Base-by-base conservation (phyloP, 1,140 invertebrate species). In the Leptonema lineaticorne region DNA sequence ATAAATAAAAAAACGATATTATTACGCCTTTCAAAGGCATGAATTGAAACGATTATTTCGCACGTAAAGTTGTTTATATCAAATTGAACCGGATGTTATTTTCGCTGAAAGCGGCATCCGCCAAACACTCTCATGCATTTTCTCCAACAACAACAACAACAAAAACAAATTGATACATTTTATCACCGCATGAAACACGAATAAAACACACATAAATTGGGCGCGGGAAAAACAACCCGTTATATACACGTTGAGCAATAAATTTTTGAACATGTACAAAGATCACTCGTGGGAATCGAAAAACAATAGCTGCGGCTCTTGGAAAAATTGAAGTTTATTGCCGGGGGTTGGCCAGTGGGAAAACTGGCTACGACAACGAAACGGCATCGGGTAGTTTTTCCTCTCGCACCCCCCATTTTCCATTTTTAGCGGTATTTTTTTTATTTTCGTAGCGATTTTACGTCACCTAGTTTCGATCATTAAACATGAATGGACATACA, bases 321-420 rank as follows among this genome's bases (percentile, higher is more conserved):
- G 68, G 64, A 72, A 72, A 71, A 72, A 72, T 67, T 69, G 70
- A 67, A 69, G 63, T 72, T 72, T 72, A 72, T 69, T 69, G 67
- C 68, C 16, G 22, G 29, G 48, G 48, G n/a, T n/a, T n/a, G 2
- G 37, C 3, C 37, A 41, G 2, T 11, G 37, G 16, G 9, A 11
- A 5, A 33, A 41, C 2, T 16, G 37, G 37, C 11, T 41, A 3
- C 37, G 37, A 11, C n/a, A 11, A 41, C 37, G 16, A 41, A 14
- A 41, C 37, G 16, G 9, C 2, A 2, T 16, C 37, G 37, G n/a
- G n/a, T n/a, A n/a, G n/a, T n/a, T n/a, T n/a, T n/a, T n/a, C n/a
- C n/a, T n/a, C n/a, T n/a, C n/a, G n/a, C n/a, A n/a, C n/a, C n/a
- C n/a, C n/a, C n/a, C n/a, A n/a, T n/a, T n/a, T n/a, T n/a, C n/a